Evolutionary conservation across 1,140 invertebrate genomes (phyloP).

Genomic region (Panagrolaimus sp.): DNA sequence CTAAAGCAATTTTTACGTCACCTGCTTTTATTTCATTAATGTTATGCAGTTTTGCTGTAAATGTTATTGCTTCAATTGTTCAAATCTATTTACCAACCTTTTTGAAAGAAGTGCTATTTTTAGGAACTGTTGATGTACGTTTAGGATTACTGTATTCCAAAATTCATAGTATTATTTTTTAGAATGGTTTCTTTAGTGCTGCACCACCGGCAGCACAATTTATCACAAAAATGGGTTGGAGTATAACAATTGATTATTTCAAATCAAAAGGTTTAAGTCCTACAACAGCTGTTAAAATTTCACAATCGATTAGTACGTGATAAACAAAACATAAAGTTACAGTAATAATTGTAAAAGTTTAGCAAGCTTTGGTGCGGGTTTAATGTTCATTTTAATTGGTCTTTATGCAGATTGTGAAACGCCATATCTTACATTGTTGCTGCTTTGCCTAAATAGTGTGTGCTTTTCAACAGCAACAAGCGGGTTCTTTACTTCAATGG

Average conservation of each 20-base stretch:
- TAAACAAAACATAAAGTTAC: neutral
- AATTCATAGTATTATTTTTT: neutral
- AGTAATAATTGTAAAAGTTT: slow-evolving; percentile 18
- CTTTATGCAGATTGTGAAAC: slow-evolving; percentile 29
- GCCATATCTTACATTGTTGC: slow-evolving; percentile 29
- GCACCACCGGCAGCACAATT: slow-evolving; percentile 40
- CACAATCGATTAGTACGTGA: slow-evolving; percentile 41
- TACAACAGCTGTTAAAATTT: slow-evolving; percentile 44
- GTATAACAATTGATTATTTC: slow-evolving; percentile 41
- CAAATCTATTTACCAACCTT: slow-evolving; percentile 45
- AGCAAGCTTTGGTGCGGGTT: slow-evolving; percentile 33
- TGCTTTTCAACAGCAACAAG: slow-evolving; percentile 39
- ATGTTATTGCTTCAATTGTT: slow-evolving; percentile 42
- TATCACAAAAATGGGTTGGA: slow-evolving; percentile 39
- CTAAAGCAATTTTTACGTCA: slow-evolving; percentile 29
- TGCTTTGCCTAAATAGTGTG: slow-evolving; percentile 38
- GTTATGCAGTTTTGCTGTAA: slow-evolving; percentile 39
- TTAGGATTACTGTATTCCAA: neutral
- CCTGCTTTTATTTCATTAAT: slow-evolving; percentile 36
- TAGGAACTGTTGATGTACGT: slow-evolving; percentile 34
- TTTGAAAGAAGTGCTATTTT: slow-evolving; percentile 42
- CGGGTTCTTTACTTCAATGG: slow-evolving; percentile 46
- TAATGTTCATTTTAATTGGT: slow-evolving; percentile 34
- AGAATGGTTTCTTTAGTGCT: slow-evolving; percentile 46
- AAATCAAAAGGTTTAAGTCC: slow-evolving; percentile 35